A percentile compares a stretch with the other conserved stretches of the same genome.
Conservation (phyloP, 2,797 vertebrate genomes). For the Chelonia mydas region DNA sequence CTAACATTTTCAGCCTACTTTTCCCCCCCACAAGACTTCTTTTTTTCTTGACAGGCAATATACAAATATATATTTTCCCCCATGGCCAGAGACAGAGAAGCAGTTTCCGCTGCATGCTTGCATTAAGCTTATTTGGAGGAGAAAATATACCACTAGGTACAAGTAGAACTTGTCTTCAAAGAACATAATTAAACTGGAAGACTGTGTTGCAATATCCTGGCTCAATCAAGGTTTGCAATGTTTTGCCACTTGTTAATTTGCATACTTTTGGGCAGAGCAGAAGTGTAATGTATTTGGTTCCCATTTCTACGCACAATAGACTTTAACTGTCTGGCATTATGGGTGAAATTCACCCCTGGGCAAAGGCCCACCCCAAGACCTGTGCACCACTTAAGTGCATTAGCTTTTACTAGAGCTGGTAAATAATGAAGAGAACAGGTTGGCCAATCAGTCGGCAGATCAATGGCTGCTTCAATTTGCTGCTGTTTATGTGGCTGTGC, state of each 20-base stretch:
- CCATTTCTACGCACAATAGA: conserved; percentile 30
- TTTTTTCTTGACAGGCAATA: neutral
- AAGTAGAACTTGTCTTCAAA: neutral
- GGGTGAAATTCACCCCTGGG: conserved; percentile 40
- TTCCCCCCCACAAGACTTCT: neutral
- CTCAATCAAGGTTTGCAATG: neutral
- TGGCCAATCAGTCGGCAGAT: conserved; percentile 49
- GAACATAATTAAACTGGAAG: neutral
- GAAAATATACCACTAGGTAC: neutral
- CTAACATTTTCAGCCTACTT: neutral
- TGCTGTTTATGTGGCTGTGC: neutral
- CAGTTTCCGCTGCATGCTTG: neutral
- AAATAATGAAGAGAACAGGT: conserved; percentile 45
- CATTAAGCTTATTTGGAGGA: neutral
- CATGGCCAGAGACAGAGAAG: neutral
- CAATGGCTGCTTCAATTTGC: conserved; percentile 5
- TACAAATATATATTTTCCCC: neutral
- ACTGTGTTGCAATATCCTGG: neutral
- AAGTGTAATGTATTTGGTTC: neutral
- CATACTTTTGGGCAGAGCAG: neutral
- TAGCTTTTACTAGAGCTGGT: conserved; percentile 64
- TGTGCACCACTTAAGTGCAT: conserved; percentile 40
- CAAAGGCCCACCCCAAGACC: neutral
- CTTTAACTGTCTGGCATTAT: neutral
- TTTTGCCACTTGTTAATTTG: conserved; percentile 16